Evolutionary conservation across 2,113 vertebrate species (phyloP), one percentile per base, ranked within the genome.

Genomic region (Archilochus colubris): DNA sequence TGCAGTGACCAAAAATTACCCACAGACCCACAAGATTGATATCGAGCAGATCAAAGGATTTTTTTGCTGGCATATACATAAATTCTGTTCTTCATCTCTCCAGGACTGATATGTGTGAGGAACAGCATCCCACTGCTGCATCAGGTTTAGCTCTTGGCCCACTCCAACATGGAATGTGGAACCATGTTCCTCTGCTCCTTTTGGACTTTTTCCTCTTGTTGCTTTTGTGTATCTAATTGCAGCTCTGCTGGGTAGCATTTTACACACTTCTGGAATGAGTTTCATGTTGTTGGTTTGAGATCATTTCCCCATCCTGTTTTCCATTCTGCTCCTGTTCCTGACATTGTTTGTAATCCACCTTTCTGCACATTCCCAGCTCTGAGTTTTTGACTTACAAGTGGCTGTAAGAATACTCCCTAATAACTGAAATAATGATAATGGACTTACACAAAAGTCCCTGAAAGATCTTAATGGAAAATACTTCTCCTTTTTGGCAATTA

Each of bases 401-500:
- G 31, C 54, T 86, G 18, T 33, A 83, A 77, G 77, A 77, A 77
- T 33, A 31, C 23, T 68, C 40, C 76, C 20, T 51, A 88, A 31
- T 50, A 61, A 87, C 64, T 84, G 69, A 66, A 88, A 57, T 44
- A 54, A 38, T 3, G 15, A 40, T 40, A 40, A 81, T 12, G 28
- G 74, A 59, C 58, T 87, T 78, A 22, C 48, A 85, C 1, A 6
- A 36, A 91, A 75, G n/a, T 79, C 70, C 44, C 33, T 55, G 70
- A 84, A 90, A 79, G 70, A 15, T 78, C 44, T 62, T 85, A 74
- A 75, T 31, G 79, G 62, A 84, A 94, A 91, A 62, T 67, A 48
- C 61, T 79, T 88, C 44, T 53, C 44, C 53, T 86, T 93, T 93
- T 91, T 87, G 66, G 50, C 58, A 95, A 78, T 68, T 87, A 70